A percentile compares a stretch with the other conserved stretches of the same genome.
Evolutionary conservation across 2,113 vertebrate genomes (phyloP).

Genomic region (Riparia riparia): DNA sequence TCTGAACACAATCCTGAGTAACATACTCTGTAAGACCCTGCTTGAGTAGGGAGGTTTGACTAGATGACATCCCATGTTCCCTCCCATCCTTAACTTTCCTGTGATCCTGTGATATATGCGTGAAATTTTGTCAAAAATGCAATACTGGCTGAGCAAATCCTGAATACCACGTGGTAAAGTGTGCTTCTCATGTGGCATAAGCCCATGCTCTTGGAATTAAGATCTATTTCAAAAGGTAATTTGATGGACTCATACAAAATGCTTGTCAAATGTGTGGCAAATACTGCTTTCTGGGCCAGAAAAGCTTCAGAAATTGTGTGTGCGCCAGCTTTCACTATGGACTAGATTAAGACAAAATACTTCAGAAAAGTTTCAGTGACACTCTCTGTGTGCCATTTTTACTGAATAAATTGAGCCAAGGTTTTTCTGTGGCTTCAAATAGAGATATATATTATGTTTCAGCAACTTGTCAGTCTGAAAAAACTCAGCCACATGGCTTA

Average conservation of each 20-base stretch:
- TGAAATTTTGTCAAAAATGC: neutral
- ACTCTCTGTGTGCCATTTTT: neutral
- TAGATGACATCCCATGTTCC: fast-evolving
- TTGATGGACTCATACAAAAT: neutral
- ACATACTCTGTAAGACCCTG: neutral
- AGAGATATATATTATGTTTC: neutral
- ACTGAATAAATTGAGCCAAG: neutral
- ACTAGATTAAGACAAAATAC: neutral
- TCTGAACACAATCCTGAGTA: neutral
- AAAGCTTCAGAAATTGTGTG: neutral
- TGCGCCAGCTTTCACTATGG: neutral
- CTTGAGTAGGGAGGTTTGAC: neutral
- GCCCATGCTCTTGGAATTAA: neutral
- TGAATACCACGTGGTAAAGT: neutral
- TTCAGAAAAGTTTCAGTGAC: neutral
- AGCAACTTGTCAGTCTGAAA: neutral
- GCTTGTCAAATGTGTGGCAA: neutral
- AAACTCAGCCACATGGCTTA: neutral
- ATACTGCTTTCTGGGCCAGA: neutral
- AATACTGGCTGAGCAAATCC: neutral
- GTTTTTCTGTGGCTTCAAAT: neutral
- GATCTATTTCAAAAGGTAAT: neutral
- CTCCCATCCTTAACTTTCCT: neutral
- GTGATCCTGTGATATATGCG: neutral
- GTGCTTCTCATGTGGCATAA: neutral